Percentiles rank a stretch among this genome's conserved stretches.
These are phyloP conservation scores for Caenorhabditis panamensis DNA, from an alignment of 2,888 invertebrate species.

Conservation along the genomic window DNA sequence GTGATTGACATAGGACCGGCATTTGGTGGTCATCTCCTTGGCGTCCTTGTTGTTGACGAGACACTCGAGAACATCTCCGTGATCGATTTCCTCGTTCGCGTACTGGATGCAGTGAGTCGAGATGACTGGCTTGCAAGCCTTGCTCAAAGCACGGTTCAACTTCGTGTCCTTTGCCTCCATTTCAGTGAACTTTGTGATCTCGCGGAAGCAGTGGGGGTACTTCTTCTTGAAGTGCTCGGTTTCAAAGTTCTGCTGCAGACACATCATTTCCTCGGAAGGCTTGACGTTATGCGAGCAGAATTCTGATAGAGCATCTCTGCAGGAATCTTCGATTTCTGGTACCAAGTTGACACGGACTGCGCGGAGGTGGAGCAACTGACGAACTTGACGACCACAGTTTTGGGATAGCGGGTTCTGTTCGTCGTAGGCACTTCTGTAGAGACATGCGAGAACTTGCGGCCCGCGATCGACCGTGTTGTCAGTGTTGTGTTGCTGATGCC, in stretches of 20 bases:
- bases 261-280: constrained; percentile 87
- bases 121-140: constrained; percentile 89
- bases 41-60: constrained; percentile 90
- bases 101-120: constrained; percentile 86
- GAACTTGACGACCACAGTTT: constrained; percentile 86
- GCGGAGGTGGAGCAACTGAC: constrained; percentile 92
- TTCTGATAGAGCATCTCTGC: constrained; percentile 90
- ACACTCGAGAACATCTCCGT: constrained; percentile 94
- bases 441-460: constrained; percentile 91
- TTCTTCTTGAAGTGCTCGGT: constrained; percentile 77
- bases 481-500: constrained; percentile 74
- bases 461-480: constrained; percentile 87
- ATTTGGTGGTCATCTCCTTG: constrained; percentile 66
- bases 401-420: constrained; percentile 82
- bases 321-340: constrained; percentile 93
- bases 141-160: constrained; percentile 91
- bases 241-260: constrained; percentile 87
- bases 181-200: constrained; percentile 91
- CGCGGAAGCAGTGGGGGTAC: constrained; percentile 85
- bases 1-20: constrained; percentile 92
- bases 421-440: constrained; percentile 86
- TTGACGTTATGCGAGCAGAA: constrained; percentile 88
- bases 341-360: constrained; percentile 93
- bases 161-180: constrained; percentile 91
- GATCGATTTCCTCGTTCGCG: constrained; percentile 84